Base-by-base conservation (phyloP, 2,888 invertebrate species). In the Stenotaenia linearis region DNA sequence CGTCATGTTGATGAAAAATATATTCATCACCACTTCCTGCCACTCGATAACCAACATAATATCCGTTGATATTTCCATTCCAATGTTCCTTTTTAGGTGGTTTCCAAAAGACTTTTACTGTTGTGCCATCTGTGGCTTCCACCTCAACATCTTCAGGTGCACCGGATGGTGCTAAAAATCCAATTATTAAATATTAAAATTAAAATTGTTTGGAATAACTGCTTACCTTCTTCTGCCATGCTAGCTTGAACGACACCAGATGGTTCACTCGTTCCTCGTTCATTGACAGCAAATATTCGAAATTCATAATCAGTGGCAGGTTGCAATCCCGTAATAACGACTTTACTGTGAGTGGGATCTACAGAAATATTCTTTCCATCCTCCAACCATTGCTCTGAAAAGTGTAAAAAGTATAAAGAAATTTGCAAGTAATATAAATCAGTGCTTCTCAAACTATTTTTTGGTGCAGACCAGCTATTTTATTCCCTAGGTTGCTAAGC, bases 21-120 rank as follows among this genome's bases (percentile, higher is more conserved):
- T 61, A 78, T 21, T 56, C 61, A 10, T 78, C 78, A 30, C 18
- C 32, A 32, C 28, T 30, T 18, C 78, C 78, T 4, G 32, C 37
- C 79, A 94, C 89, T 88, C 93, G 93, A 86, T 94, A 94, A 80
- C 96, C 95, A 82, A 96, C 94, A 85, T 95, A 95, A 85, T 95
- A 96, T 81, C 95, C 95, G 85, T 89, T 90, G 82, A 96, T 94
- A 87, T 95, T 95, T 78, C 96, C 96, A 84, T 96, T 96, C 95
- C 95, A 96, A 86, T 95, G 93, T 82, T 93, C 91, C 40, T 93
- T 91, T 85, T 92, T 90, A 84, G 96, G 96, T 83, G 95, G 94
- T 86, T 80, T 80, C 80, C 80, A 80, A 25, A 45, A 77, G n/a
- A 80, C 80, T 78, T 75, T 77, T 1, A 80, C 21, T 35, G 77